Evolutionary conservation across 2,113 vertebrate species (phyloP).

Genomic region (Menura novaehollandiae): DNA sequence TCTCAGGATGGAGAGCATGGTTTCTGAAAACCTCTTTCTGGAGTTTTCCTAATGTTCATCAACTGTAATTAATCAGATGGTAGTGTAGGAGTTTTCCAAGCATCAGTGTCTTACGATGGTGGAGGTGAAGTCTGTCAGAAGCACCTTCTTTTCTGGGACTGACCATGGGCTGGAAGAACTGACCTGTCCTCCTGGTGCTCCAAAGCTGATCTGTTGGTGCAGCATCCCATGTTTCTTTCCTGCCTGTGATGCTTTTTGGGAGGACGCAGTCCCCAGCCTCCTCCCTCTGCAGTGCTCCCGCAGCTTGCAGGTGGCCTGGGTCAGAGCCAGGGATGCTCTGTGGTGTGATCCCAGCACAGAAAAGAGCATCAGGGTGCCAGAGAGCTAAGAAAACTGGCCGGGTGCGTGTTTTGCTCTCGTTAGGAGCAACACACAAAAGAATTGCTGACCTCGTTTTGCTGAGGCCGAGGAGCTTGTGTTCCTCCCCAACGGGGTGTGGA

Average conservation of each 20-base stretch:
- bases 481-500: neutral
- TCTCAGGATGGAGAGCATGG: rapidly evolving
- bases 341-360: neutral
- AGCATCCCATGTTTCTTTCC: neutral
- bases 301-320: neutral
- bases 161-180: neutral
- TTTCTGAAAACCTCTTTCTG: neutral
- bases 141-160: neutral
- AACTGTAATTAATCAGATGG: neutral
- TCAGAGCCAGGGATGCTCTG: neutral
- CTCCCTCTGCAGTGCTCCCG: neutral
- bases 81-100: rapidly evolving
- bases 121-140: neutral
- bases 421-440: neutral
- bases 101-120: neutral
- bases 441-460: neutral
- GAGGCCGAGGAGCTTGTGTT: neutral
- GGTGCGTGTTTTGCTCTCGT: rapidly evolving
- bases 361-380: neutral
- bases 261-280: rapidly evolving
- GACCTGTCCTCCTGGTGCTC: neutral
- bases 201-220: neutral
- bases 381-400: neutral
- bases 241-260: rapidly evolving
- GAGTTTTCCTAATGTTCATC: neutral